Evolutionary conservation across 2,888 invertebrate genomes (phyloP), one percentile per base, ranked within the genome.

Genomic region (Priocnemis perturbator): DNA sequence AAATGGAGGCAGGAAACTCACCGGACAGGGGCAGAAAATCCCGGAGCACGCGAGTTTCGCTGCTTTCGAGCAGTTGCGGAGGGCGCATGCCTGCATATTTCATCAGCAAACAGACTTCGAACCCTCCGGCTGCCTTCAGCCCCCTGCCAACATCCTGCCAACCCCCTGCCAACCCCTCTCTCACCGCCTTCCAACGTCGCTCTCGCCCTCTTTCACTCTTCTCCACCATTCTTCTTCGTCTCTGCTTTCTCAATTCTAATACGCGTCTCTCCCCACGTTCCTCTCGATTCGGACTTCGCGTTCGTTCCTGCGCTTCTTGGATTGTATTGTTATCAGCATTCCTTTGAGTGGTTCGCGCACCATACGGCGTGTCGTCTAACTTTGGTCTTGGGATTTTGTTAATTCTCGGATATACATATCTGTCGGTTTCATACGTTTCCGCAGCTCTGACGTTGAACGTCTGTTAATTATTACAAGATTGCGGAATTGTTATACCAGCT

Each of bases 51-150:
- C 85, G 83, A 86, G 83, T 85, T 84, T 80, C 81, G 76, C 72
- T 74, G 78, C 83, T 82, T 83, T 76, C 83, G 80, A 84, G 81
- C 81, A 83, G 81, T 83, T 80, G 79, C 77, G 84, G 83, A 86
- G 84, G 84, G 84, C 83, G 84, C 83, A 82, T 81, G 85, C 77
- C 83, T 87, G 87, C 87, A 87, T 87, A 87, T 87, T 87, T 87
- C 84, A 87, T 86, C 85, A 87, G 87, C 87, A 87, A 87, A 87
- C 79, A 86, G 85, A 85, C 85, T 85, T 84, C 79, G 81, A 75
- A 76, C 84, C 76, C 77, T 71, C 73, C 58, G 73, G 69, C 72
- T 71, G 21, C 26, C 59, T 59, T 44, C 47, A 15, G 15, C 44
- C 45, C 56, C 37, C 30, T 26, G 53, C 53, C 53, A 20, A 53